Conservation (phyloP, 2,113 vertebrate genomes). For the Lycaon pictus region DNA sequence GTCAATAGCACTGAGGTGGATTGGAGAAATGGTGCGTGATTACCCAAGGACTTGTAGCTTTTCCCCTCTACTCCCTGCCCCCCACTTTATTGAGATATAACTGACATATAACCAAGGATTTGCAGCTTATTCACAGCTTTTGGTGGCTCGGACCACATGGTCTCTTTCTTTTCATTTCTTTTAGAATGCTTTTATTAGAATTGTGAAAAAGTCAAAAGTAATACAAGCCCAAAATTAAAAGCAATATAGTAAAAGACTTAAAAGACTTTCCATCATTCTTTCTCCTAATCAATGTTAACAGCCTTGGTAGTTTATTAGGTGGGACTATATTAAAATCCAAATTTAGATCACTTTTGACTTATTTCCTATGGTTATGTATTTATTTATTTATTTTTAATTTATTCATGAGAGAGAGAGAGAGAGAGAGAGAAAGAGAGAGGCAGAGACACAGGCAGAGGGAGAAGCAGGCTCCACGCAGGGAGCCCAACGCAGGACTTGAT, state of each 20-base stretch:
- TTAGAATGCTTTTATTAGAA: background rate
- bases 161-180: background rate
- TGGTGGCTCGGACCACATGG: background rate
- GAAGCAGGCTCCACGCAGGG: too few species aligned
- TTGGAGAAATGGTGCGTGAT: background rate
- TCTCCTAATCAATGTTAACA: background rate
- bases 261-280: background rate
- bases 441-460: too few species aligned
- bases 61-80: background rate
- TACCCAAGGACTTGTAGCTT: background rate
- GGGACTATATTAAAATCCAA: background rate
- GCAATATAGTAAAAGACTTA: background rate
- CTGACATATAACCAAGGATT: background rate
- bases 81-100: background rate
- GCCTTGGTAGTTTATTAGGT: background rate
- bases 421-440: too few species aligned
- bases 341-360: background rate
- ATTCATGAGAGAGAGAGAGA: too few species aligned
- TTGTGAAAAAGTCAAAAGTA: constrained; percentile 1
- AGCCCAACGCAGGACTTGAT: too few species aligned
- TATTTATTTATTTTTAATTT: too few species aligned
- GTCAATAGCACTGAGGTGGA: background rate
- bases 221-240: background rate
- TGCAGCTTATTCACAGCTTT: background rate
- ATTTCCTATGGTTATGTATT: background rate